A percentile compares a stretch with the other conserved stretches of the same genome.
Conservation (phyloP, 2,113 vertebrate genomes). For the Pelobates fuscus region DNA sequence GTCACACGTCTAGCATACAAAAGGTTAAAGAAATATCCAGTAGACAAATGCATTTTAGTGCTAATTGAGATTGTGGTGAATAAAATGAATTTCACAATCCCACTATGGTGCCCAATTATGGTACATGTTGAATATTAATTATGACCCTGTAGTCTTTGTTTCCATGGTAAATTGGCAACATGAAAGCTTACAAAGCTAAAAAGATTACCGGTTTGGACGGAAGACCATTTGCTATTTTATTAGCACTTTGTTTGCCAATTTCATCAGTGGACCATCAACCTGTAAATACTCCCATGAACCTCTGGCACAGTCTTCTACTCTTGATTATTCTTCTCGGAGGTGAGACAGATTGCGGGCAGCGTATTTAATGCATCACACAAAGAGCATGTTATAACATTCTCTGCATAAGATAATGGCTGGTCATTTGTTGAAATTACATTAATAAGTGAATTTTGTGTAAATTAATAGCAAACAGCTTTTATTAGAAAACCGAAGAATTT, state of each 20-base stretch:
- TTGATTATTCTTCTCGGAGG: conserved; percentile 42
- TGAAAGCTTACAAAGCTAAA: conserved; percentile 43
- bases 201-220: conserved; percentile 38
- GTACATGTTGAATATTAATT: conserved; percentile 41
- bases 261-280: conserved; percentile 49
- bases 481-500: background rate
- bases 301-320: conserved; percentile 27
- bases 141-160: conserved; percentile 38
- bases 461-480: background rate
- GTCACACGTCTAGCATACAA: no score
- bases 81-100: conserved; percentile 34
- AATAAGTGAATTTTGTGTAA: conserved; percentile 19
- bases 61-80: conserved; percentile 20
- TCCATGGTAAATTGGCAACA: conserved; percentile 39
- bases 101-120: conserved; percentile 37
- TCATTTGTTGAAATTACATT: conserved; percentile 6
- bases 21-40: background rate
- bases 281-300: conserved; percentile 36
- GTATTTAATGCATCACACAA: conserved; percentile 14
- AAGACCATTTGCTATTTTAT: conserved; percentile 46
- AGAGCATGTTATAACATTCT: conserved; percentile 24
- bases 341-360: conserved; percentile 44
- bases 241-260: conserved; percentile 48
- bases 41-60: conserved; percentile 17
- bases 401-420: conserved; percentile 11